Evolutionary conservation across 2,113 vertebrate genomes (phyloP), one percentile per base, ranked within the genome.

Genomic region (Scortum barcoo): DNA sequence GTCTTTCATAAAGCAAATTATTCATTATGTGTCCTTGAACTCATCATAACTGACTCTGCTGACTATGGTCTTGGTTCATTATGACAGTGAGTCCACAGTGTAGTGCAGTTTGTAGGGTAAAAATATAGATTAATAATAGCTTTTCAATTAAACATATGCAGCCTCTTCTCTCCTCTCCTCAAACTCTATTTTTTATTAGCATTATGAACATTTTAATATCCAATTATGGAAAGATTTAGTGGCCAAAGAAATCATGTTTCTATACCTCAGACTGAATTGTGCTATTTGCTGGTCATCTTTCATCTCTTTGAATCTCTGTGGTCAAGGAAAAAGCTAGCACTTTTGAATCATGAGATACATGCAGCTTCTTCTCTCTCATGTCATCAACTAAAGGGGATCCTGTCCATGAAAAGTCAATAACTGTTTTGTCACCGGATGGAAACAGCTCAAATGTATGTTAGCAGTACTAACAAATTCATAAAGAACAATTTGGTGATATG

Each of bases 331-430:
- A 42, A n/a, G 19, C 33, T 26, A 33, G 44, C 5, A 14, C 24
- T 84, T 42, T 83, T n/a, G 16, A 26, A 51, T 40, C 26, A 57
- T 48, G 40, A 56, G 38, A 54, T 53, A 28, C 44, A 24, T 44
- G 12, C 9, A 40, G 6, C 13, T 12, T 22, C 4, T 46, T 33
- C 6, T 36, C 16, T 28, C 24, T 61, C 50, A 38, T 22, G 6
- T 66, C 51, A 44, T 66, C 33, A 40, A 14, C 10, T 17, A n/a
- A 71, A 30, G 16, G 1, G 0, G 16, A 50, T 20, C 10, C 19
- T 70, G 19, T 26, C 11, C 10, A n/a, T 44, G 38, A 48, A 7
- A 13, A 16, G 24, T 28, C 17, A 12, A 24, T 16, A 46, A 22
- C 58, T 28, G 40, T 33, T 10, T 20, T 50, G 28, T 54, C 10